Base-by-base conservation (phyloP, 1,140 invertebrate species). In the Glossosoma conforme region DNA sequence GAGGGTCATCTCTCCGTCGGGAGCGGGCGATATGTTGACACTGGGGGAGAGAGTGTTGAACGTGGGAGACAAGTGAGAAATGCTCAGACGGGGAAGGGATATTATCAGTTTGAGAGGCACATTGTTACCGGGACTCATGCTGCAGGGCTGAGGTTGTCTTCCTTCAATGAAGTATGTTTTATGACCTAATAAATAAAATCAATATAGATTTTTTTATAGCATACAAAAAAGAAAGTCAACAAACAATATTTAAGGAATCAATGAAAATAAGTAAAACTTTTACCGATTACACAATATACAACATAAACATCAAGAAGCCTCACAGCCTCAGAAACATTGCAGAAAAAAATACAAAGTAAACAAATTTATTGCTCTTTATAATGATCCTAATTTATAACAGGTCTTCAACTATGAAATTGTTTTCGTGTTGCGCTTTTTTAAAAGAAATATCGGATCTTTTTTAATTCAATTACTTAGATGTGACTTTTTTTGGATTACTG, bases 141-240 rank as follows among this genome's bases (percentile, higher is more conserved):
- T 45, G 60, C 55, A 36, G 56, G 65, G 65, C 52, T 63, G 65
- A 54, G 70, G 62, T 56, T 73, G 72, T 6, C 72, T 67, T 35
- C 71, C 68, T 62, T 75, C 72, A 44, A 91, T 87, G 65, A 91
- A 91, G 68, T 82, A 90, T 1, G 88, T 91, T 68, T 86, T 86
- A 64, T 89, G 77, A 60, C 82, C 87, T 88, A 65, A 42, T 79
- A 70, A n/a, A n/a, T n/a, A n/a, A n/a, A n/a, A n/a, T n/a, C n/a
- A n/a, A n/a, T n/a, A n/a, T n/a, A 33, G 30, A 38, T 28, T 8
- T 28, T 8, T 28, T 28, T 28, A 8, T 28, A 28, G 6, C 6
- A 28, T n/a, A n/a, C n/a, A n/a, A n/a, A n/a, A n/a, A n/a, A n/a
- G n/a, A n/a, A n/a, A n/a, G n/a, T 43, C 28, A 25, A 41, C 8